A percentile compares a stretch with the other conserved stretches of the same genome.
phyloP scores from a whole-genome alignment of 2,888 invertebrate genomes.

The Callyntrura guangdongensis region DNA sequence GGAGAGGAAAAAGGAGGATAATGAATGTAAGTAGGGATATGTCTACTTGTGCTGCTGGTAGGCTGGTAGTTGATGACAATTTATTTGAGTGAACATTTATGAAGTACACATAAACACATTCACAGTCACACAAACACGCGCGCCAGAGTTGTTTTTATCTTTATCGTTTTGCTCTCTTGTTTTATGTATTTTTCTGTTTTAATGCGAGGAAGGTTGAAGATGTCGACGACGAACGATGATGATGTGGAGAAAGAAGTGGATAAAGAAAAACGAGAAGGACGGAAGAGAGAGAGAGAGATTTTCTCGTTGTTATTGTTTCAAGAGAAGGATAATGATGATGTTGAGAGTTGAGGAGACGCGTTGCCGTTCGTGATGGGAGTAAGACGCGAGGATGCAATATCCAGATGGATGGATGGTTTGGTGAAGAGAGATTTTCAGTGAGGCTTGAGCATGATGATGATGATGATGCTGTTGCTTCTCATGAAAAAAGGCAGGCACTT shows the following conservation, averaged over 20 bases:
- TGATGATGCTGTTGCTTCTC: too few species aligned
- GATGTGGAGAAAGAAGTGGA: not conserved
- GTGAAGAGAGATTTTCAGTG: too few species aligned
- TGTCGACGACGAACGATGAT: not conserved
- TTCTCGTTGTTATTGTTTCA: conserved; percentile 16
- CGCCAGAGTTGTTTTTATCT: not conserved
- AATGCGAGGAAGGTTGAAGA: not conserved
- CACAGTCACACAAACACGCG: too few species aligned
- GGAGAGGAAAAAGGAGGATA: not conserved
- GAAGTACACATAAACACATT: not conserved
- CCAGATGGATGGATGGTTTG: conserved; percentile 37
- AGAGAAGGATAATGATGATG: conserved; percentile 41
- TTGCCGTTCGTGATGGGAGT: conserved; percentile 35
- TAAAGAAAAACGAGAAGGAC: not conserved
- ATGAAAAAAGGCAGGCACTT: too few species aligned
- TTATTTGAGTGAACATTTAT: conserved; percentile 54
- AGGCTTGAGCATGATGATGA: too few species aligned
- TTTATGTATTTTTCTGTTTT: not conserved
- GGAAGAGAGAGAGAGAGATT: not conserved
- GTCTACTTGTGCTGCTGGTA: not conserved
- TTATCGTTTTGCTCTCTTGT: not conserved
- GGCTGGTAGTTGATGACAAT: not conserved
- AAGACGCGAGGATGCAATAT: conserved; percentile 57
- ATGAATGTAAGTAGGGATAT: not conserved
- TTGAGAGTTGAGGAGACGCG: too few species aligned